Evolutionary conservation across 1,140 invertebrate genomes (phyloP).

Genomic region (Sitophilus oryzae): DNA sequence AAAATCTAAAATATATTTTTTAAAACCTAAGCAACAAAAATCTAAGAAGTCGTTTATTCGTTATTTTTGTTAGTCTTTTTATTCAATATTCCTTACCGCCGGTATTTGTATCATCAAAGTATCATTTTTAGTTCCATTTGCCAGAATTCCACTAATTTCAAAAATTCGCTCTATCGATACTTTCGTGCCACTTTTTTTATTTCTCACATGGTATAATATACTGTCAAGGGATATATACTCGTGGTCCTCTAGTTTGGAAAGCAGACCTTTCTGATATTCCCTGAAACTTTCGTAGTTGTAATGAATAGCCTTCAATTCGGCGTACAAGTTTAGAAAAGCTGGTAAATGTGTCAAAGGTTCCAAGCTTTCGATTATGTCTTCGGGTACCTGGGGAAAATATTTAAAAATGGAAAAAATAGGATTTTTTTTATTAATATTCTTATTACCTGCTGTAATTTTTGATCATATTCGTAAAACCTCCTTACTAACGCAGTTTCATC

Average conservation of each 20-base stretch:
- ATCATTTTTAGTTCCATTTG: background rate
- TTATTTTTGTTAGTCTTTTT: background rate
- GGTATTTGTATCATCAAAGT: background rate
- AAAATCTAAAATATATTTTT: constrained; percentile 49
- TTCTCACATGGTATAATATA: background rate
- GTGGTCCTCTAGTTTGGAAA: too few relatives aligned
- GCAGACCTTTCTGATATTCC: background rate
- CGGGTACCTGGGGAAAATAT: too few relatives aligned
- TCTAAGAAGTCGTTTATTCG: background rate
- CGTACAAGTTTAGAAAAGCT: background rate
- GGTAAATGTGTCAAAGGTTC: background rate
- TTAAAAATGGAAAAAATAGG: too few relatives aligned
- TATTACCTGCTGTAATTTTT: too few relatives aligned
- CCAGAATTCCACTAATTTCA: background rate
- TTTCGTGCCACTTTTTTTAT: background rate
- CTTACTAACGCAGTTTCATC: constrained; percentile 31
- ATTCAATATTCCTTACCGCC: background rate
- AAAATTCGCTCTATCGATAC: background rate
- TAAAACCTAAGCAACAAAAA: background rate
- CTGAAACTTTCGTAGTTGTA: background rate
- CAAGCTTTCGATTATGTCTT: background rate
- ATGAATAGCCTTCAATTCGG: background rate
- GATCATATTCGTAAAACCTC: too few relatives aligned
- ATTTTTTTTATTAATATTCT: too few relatives aligned
- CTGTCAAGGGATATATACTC: too few relatives aligned